Conservation (phyloP, 2,797 vertebrate species). For the Melanotaenia boesemani region DNA sequence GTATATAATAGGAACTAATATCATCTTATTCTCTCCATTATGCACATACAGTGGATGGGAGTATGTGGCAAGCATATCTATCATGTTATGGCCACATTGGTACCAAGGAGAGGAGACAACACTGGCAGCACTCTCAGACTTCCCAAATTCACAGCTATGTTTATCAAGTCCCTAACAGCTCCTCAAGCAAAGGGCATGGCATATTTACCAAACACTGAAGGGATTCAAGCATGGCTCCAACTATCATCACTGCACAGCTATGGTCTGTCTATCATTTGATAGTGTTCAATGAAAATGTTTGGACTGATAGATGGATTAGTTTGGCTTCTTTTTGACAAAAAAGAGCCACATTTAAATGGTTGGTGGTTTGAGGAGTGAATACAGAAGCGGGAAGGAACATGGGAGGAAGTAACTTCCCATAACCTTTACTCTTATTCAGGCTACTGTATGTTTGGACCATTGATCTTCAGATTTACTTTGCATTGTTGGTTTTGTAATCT, state of each 20-base stretch:
- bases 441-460: constrained; percentile 7
- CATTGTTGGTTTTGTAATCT: constrained; percentile 47
- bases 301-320: neutral
- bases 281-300: constrained; percentile 1
- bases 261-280: neutral
- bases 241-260: constrained; percentile 3
- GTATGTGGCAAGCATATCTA: constrained; percentile 6
- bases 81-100: constrained; percentile 12
- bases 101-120: constrained; percentile 16
- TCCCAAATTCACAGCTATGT: constrained; percentile 21
- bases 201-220: neutral
- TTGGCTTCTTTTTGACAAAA: neutral
- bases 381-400: constrained; percentile 24
- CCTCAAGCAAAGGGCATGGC: constrained; percentile 8
- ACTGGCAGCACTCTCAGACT: constrained; percentile 37
- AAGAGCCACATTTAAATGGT: neutral
- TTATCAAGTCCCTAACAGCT: constrained; percentile 12
- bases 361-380: constrained; percentile 3
- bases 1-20: constrained; percentile 23
- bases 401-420: constrained; percentile 39
- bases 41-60: neutral
- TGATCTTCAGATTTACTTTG: constrained; percentile 36
- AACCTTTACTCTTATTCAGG: constrained; percentile 46
- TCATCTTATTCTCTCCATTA: constrained; percentile 22
- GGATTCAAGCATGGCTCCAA: neutral